phyloP scores from a whole-genome alignment of 2,888 invertebrate species.

The Slavum lentiscoides region DNA sequence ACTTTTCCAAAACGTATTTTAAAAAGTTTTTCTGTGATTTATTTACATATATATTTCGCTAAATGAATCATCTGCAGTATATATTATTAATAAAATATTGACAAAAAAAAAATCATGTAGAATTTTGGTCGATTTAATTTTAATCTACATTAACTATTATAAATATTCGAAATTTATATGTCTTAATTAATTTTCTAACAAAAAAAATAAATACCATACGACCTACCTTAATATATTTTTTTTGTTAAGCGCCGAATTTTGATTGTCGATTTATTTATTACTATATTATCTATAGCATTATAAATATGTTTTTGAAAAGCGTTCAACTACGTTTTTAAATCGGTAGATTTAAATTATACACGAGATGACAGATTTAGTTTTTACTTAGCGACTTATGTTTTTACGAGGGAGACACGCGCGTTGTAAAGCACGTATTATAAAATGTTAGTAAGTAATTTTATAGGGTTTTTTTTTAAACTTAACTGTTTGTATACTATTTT shows the following conservation, averaged over 20 bases:
- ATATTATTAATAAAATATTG: no score
- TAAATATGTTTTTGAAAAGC: background rate
- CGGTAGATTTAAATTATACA: slow-evolving; percentile 1
- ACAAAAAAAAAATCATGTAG: no score
- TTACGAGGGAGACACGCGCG: background rate
- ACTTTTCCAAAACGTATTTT: no score
- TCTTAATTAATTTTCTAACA: no score
- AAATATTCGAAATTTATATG: no score
- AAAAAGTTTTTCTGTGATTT: no score
- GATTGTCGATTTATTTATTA: background rate
- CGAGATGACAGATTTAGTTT: background rate
- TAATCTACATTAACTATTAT: no score
- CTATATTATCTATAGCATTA: background rate
- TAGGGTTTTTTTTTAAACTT: background rate
- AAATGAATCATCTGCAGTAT: no score
- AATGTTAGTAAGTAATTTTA: background rate
- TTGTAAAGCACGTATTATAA: background rate
- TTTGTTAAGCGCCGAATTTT: background rate
- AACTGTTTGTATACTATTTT: background rate
- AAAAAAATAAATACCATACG: no score
- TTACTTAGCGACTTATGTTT: slow-evolving; percentile 3
- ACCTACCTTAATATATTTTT: background rate
- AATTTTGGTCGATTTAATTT: no score
- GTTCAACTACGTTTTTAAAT: slow-evolving; percentile 1
- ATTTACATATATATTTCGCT: no score